These are phyloP conservation scores for Lepidothrix coronata DNA, from an alignment of 2,113 vertebrate genomes.

Conservation along the genomic window DNA sequence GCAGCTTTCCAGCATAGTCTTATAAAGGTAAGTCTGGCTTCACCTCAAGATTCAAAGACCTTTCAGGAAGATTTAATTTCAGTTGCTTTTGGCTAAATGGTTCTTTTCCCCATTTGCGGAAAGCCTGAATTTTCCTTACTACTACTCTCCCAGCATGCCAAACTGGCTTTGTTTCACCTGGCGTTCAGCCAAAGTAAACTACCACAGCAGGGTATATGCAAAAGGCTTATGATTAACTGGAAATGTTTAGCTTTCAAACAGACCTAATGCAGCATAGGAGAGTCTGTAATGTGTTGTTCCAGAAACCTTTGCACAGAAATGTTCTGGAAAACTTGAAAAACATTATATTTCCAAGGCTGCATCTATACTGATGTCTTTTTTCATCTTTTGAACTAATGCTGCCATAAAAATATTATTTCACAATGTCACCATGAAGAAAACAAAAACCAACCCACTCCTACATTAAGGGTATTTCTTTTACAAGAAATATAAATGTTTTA, in stretches of 20 bases:
- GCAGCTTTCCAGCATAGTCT: fast-evolving
- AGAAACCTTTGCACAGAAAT: neutral
- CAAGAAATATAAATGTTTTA: neutral
- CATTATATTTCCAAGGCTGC: neutral
- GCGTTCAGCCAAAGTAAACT: too few species aligned
- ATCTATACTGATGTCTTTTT: neutral
- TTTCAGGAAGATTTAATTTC: neutral
- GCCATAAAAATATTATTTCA: neutral
- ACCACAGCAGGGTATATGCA: neutral
- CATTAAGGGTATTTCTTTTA: neutral
- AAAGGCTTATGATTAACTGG: neutral
- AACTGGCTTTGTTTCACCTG: neutral
- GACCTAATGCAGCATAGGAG: neutral
- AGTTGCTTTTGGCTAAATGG: neutral
- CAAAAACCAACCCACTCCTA: neutral
- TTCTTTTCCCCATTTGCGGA: neutral
- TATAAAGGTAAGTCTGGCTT: neutral
- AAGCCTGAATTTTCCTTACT: neutral
- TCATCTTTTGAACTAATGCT: neutral
- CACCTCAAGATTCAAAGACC: neutral
- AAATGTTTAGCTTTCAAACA: neutral
- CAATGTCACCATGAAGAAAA: neutral
- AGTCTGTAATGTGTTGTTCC: neutral
- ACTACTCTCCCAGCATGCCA: neutral
- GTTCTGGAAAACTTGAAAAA: neutral